phyloP scores from a whole-genome alignment of 2,888 invertebrate genomes.

The Tipula unca region DNA sequence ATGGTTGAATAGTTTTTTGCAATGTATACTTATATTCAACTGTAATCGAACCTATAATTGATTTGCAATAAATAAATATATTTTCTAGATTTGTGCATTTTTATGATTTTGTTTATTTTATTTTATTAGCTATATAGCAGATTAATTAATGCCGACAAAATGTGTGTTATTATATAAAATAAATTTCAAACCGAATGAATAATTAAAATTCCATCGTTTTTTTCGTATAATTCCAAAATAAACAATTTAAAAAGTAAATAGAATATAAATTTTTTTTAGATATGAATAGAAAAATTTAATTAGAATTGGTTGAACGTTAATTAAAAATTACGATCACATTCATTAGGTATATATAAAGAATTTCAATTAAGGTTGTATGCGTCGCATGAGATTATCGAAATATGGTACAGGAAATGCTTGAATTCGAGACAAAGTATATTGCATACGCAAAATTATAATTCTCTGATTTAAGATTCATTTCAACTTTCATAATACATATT shows the following conservation, averaged over 20 bases:
- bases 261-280: background rate
- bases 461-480: background rate
- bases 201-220: background rate
- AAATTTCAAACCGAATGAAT: background rate
- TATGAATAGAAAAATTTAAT: background rate
- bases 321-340: background rate
- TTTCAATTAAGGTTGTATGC: background rate
- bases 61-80: background rate
- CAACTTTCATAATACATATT: background rate
- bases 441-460: background rate
- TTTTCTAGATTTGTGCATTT: background rate
- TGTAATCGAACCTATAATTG: background rate
- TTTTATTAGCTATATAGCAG: background rate
- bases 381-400: background rate
- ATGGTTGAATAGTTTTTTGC: background rate
- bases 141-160: background rate
- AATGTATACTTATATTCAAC: background rate
- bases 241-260: background rate
- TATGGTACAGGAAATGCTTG: background rate
- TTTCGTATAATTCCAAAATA: background rate
- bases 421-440: no score
- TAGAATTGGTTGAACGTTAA: background rate
- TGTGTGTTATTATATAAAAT: background rate
- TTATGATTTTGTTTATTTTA: background rate
- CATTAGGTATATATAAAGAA: background rate